Evolutionary conservation across 2,888 invertebrate species (phyloP), one percentile per base, ranked within the genome.

Genomic region (Lissonota sp.): DNA sequence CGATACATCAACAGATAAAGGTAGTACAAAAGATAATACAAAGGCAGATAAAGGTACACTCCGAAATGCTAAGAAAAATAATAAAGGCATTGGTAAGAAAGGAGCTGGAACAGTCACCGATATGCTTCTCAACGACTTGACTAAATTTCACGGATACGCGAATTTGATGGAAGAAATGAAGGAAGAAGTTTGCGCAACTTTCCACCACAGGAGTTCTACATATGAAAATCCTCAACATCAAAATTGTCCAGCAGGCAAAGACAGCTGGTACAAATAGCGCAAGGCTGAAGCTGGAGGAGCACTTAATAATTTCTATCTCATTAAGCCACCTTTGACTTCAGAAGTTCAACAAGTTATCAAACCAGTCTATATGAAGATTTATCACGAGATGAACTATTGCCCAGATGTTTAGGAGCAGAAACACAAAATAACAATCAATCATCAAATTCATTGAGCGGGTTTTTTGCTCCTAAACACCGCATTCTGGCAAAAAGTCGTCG

Each of bases 51-150:
- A 80, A 76, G 60, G 75, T 69, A 12, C n/a, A 42, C 49, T 74
- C 8, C 71, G 66, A 1, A 66, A 72, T 42, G 73, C 16, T 40
- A 63, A 62, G 78, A 64, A 70, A 62, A 42, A 12, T 37, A 70
- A 75, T 60, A 55, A 53, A 69, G 57, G 69, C 8, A 55, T 79
- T 58, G 46, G 72, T 57, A 60, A 72, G 49, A 72, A 49, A 57
- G 66, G 66, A 10, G 55, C 8, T 5, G 77, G 63, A 8, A 70
- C 64, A 64, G 51, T 57, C 7, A 71, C 70, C 26, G 64, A 63
- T 63, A 78, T 16, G 78, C 78, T 60, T 62, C 51, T 62, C 80
- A 80, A 58, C 76, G 51, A 77, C 12, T 40, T 72, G 46, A 60
- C 42, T 14, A 53, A 16, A 78, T 57, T 49, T 80, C 80, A 16